Conservation (phyloP, 2,888 invertebrate species). For the Hermaeophaga mercurialis region DNA sequence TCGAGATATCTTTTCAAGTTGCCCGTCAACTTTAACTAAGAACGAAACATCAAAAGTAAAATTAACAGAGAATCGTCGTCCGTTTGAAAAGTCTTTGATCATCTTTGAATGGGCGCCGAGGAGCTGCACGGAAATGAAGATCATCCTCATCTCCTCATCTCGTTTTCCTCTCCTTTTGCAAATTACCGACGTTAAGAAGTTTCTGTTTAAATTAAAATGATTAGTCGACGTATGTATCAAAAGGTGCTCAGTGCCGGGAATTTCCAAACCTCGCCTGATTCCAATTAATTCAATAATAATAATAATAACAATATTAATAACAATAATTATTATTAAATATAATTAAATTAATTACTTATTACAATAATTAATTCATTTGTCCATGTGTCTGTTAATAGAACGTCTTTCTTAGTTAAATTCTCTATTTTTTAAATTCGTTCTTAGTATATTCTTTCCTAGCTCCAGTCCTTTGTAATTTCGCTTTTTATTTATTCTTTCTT, state of each 20-base stretch:
- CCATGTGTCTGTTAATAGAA: no score
- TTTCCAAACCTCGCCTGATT: no score
- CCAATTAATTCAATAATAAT: no score
- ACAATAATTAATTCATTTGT: no score
- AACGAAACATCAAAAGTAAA: constrained; percentile 53
- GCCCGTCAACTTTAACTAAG: constrained; percentile 46
- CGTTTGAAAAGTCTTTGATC: constrained; percentile 54
- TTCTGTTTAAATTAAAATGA: constrained; percentile 46
- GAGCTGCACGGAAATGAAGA: constrained; percentile 35
- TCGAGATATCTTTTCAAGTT: constrained; percentile 51
- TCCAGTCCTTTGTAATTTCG: no score
- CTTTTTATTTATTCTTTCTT: no score
- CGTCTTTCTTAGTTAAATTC: no score
- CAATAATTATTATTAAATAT: no score
- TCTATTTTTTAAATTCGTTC: no score
- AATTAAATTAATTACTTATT: no score
- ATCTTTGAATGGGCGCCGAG: constrained; percentile 46
- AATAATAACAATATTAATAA: no score
- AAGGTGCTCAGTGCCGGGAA: constrained; percentile 6
- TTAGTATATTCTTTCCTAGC: no score
- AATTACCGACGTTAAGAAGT: constrained; percentile 46
- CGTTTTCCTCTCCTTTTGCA: constrained; percentile 38
- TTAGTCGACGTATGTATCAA: constrained; percentile 34
- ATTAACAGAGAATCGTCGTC: constrained; percentile 53
- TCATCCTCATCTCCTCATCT: constrained; percentile 37